Base-by-base conservation (phyloP, 2,113 vertebrate species). In the Lamprotornis superbus region DNA sequence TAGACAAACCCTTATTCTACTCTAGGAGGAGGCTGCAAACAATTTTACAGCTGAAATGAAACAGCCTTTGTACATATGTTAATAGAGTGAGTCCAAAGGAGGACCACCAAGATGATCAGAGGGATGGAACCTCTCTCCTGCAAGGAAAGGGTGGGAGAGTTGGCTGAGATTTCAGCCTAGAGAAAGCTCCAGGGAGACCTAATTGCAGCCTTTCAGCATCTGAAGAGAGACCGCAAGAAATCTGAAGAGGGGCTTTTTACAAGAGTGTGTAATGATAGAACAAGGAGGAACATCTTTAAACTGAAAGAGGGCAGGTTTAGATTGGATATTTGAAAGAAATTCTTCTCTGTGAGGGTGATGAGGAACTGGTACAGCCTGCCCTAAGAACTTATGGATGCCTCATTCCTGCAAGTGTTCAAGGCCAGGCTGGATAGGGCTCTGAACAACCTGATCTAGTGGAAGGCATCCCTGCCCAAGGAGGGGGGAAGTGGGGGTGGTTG, bases 401-500 rank as follows among this genome's bases (percentile, higher is more conserved):
- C 64, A 70, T 49, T 35, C 18, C 71, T 70, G 18, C 11, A 83
- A 61, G 14, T 27, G 12, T 47, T 69, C 56, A 63, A 42, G 18
- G 21, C 30, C 40, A 69, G 30, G 8, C 0, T 49, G 21, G 40
- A 77, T 16, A 8, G 18, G 17, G 31, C 25, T 69, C 40, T 69
- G 70, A 61, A 35, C 25, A 69, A 42, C 7, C 25, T 42, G 12
- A 7, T 37, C 18, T 14, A 49, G 8, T 31, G 40, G 15, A 49
- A 61, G 31, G 12, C 11, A 9, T 47, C 22, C 30, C 31, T 35
- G 14, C 24, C 24, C 11, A 47, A 16, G 25, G 21, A 20, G 40
- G 2, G 8, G 5, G 25, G 12, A 5, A 5, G 3, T 4, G 17
- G 11, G 12, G 9, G 3, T 11, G 21, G 14, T 7, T 39, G 15